A percentile compares a stretch with the other conserved stretches of the same genome.
Conservation (phyloP, 2,888 invertebrate species). For the Eupsilia transversa region DNA sequence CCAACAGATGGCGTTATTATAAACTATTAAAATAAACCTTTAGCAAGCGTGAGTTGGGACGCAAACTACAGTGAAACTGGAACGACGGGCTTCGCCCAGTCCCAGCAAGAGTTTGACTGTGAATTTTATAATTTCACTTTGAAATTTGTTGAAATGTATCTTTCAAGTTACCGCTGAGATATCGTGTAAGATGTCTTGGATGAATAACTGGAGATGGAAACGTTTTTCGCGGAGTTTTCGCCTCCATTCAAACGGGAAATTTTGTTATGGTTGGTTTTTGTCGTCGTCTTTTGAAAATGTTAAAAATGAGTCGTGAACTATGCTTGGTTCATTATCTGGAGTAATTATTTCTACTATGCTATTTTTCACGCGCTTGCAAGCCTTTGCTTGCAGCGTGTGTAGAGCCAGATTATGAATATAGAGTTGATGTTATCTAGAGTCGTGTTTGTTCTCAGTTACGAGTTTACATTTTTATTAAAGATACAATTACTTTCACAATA, state of each 20-base stretch:
- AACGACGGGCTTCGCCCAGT: conserved; percentile 37
- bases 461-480: too few species aligned
- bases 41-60: conserved; percentile 53
- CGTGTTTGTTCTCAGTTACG: too few species aligned
- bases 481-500: too few species aligned
- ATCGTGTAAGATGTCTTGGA: conserved; percentile 56
- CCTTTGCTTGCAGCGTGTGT: neutral
- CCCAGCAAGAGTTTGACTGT: conserved; percentile 59
- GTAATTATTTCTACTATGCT: neutral
- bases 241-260: conserved; percentile 15
- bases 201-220: conserved; percentile 43
- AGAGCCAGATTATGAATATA: too few species aligned
- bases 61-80: conserved; percentile 55
- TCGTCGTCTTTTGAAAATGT: neutral
- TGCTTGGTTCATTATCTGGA: neutral
- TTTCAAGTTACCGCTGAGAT: conserved; percentile 51
- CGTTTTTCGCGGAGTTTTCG: conserved; percentile 31
- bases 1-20: conserved; percentile 49
- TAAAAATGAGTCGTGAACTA: neutral
- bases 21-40: conserved; percentile 26
- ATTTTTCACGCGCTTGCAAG: neutral
- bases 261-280: conserved; percentile 8
- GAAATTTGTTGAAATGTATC: conserved; percentile 70
- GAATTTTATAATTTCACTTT: conserved; percentile 72
- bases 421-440: neutral